Percentiles rank a stretch among this genome's conserved stretches.
These are phyloP conservation scores for Aporophyla lueneburgensis DNA, from an alignment of 2,888 invertebrate genomes.

Conservation along the genomic window DNA sequence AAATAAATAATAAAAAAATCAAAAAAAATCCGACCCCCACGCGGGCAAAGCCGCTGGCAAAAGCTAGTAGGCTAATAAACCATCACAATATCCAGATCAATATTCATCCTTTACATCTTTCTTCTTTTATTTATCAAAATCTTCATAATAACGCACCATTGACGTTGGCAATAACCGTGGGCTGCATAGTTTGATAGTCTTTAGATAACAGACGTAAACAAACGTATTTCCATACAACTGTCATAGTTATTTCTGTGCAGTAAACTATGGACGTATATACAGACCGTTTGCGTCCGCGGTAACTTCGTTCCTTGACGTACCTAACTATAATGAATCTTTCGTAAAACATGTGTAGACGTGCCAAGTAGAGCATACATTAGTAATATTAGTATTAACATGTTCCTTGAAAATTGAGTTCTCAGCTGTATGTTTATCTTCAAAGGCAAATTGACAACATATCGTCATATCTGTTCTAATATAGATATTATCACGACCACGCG, in stretches of 20 bases:
- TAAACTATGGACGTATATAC: conserved; percentile 31
- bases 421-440: conserved; percentile 18
- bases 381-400: conserved; percentile 51
- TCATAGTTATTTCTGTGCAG: conserved; percentile 61
- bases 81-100: conserved; percentile 5
- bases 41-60: too few relatives aligned
- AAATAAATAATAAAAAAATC: too few relatives aligned
- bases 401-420: conserved; percentile 35
- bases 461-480: not conserved
- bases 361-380: conserved; percentile 67
- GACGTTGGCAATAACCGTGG: conserved; percentile 35
- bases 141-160: not conserved
- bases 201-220: conserved; percentile 58
- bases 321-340: conserved; percentile 72
- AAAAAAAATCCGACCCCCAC: too few relatives aligned
- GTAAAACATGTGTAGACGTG: conserved; percentile 69
- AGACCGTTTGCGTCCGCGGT: conserved; percentile 48
- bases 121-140: conserved; percentile 7
- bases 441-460: conserved; percentile 1
- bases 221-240: conserved; percentile 54
- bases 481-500: not conserved
- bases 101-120: conserved; percentile 5
- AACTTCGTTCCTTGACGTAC: conserved; percentile 63
- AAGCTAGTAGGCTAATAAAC: too few relatives aligned
- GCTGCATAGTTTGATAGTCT: conserved; percentile 43